Evolutionary conservation across 2,797 vertebrate species (phyloP).

Genomic region (Dendrocincla fuliginosa): DNA sequence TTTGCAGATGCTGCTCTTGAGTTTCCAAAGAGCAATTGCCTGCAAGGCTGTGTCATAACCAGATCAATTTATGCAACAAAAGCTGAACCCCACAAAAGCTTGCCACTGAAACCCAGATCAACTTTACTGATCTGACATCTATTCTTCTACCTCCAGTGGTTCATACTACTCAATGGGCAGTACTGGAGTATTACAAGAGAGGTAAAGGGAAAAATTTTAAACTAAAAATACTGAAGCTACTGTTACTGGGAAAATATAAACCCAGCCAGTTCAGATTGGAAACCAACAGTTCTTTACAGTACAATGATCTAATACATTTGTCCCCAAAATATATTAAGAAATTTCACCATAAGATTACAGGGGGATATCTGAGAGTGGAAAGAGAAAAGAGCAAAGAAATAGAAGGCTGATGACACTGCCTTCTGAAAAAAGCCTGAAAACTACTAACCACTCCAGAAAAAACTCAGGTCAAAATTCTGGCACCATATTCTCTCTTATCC

Average conservation of each 20-base stretch:
- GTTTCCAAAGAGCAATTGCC: neutral
- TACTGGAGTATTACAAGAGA: neutral
- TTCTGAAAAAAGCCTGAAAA: neutral
- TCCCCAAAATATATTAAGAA: neutral
- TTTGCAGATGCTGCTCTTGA: neutral
- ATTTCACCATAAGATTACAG: neutral
- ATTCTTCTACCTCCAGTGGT: neutral
- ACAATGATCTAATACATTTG: neutral
- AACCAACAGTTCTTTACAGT: neutral
- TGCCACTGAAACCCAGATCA: neutral
- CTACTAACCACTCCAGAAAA: neutral
- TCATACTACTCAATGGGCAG: neutral
- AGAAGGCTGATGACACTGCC: neutral
- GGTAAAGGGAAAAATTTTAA: neutral
- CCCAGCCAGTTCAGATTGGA: neutral
- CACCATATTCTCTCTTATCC: neutral
- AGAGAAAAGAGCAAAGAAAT: neutral
- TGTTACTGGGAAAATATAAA: neutral
- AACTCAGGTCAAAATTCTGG: neutral
- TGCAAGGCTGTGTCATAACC: neutral
- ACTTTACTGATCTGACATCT: neutral
- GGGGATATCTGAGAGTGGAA: neutral
- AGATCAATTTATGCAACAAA: neutral
- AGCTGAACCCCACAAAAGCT: neutral
- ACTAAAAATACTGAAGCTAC: neutral